Evolutionary conservation across 2,113 vertebrate genomes (phyloP).

Genomic region (Apodemus sylvaticus): DNA sequence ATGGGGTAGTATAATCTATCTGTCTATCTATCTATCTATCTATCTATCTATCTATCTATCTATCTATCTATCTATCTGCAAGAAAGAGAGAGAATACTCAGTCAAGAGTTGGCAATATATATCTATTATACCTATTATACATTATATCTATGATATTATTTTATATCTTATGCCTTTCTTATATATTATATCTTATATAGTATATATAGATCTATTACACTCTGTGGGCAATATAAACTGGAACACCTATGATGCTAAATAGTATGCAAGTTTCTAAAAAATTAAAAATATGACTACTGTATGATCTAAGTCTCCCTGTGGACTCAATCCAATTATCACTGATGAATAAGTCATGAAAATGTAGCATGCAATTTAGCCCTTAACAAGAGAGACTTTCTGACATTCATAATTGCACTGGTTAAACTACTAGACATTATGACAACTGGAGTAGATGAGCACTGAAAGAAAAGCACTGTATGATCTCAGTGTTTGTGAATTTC

Average conservation of each 20-base stretch:
- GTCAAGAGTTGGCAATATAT: not conserved
- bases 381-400: not conserved
- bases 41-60: no score
- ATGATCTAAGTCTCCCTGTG: not conserved
- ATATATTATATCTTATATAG: not conserved
- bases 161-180: no score
- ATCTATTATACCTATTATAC: no score
- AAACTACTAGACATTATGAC: not conserved
- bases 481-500: not conserved
- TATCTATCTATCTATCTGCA: no score
- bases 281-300: not conserved
- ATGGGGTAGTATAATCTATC: not conserved
- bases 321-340: not conserved
- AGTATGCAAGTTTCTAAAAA: not conserved
- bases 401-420: not conserved
- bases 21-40: not conserved
- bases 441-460: not conserved
- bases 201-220: not conserved
- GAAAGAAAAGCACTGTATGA: not conserved
- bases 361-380: not conserved
- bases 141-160: no score
- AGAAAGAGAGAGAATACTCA: fast-evolving
- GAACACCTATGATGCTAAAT: not conserved
- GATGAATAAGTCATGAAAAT: not conserved
- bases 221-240: not conserved